phyloP scores from a whole-genome alignment of 2,888 invertebrate species.

The Abrostola triplasia region DNA sequence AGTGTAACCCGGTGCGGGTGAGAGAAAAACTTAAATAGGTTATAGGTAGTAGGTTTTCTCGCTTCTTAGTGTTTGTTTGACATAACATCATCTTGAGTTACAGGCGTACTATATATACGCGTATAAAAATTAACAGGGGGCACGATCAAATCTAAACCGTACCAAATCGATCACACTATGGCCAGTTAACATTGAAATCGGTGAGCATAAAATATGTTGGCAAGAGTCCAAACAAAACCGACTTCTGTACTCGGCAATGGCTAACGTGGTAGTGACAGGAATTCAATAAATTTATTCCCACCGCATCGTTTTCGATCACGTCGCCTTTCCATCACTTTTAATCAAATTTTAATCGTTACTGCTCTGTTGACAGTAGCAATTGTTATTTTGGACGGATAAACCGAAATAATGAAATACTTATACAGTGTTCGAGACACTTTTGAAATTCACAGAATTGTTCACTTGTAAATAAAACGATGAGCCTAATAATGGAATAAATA shows the following conservation, averaged over 20 bases:
- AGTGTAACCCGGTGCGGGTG: too few species aligned
- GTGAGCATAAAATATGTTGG: conserved; percentile 24
- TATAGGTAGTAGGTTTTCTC: too few species aligned
- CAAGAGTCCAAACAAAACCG: not conserved
- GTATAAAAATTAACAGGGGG: too few species aligned
- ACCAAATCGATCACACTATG: conserved; percentile 15
- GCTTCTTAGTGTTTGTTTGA: too few species aligned
- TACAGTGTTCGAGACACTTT: not conserved
- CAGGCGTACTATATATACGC: too few species aligned
- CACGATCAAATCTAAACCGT: not conserved
- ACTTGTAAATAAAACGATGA: not conserved
- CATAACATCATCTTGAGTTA: too few species aligned
- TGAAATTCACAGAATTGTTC: not conserved
- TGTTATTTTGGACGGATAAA: conserved; percentile 2
- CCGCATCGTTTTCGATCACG: not conserved
- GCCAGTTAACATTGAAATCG: conserved; percentile 20
- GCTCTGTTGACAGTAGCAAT: not conserved
- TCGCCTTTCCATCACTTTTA: conserved; percentile 5
- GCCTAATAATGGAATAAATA: not conserved
- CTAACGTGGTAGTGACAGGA: conserved; percentile 13
- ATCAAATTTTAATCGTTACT: conserved; percentile 3
- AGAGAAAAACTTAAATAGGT: too few species aligned
- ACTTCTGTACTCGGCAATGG: not conserved
- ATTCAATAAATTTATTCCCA: conserved; percentile 18
- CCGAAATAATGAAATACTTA: not conserved